Evolutionary conservation across 2,888 invertebrate genomes (phyloP).

Genomic region (Mimachlamys varia): DNA sequence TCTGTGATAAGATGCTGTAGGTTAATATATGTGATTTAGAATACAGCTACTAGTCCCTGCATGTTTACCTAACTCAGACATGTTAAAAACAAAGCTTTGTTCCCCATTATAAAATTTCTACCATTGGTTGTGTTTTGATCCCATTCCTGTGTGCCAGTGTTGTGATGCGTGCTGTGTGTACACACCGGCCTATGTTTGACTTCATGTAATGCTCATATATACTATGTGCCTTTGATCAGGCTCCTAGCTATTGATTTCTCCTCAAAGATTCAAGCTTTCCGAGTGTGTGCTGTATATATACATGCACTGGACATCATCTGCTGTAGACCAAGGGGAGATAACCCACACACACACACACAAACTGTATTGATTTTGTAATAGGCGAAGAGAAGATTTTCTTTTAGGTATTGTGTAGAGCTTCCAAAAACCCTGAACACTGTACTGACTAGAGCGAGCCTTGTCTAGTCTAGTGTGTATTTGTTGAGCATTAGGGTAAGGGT

Average conservation of each 20-base stretch:
- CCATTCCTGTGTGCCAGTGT: neutral
- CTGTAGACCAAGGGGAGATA: conserved; percentile 2
- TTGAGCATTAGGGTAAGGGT: too few relatives aligned
- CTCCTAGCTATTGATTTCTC: conserved; percentile 3
- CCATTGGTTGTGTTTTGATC: neutral
- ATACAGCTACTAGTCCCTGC: too few relatives aligned
- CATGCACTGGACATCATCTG: neutral
- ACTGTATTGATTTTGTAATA: neutral
- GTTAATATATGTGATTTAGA: neutral
- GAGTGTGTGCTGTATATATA: neutral
- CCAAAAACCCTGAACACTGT: neutral
- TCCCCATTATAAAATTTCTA: neutral
- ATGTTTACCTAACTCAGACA: neutral
- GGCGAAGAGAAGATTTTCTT: neutral
- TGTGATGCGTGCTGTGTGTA: neutral
- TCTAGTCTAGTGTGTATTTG: too few relatives aligned
- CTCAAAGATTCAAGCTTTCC: conserved; percentile 3
- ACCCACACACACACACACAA: conserved; percentile 11
- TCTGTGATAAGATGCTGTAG: too few relatives aligned
- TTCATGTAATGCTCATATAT: conserved; percentile 7
- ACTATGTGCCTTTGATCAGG: neutral
- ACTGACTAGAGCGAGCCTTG: neutral
- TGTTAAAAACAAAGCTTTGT: neutral
- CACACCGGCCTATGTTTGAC: neutral
- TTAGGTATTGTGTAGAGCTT: neutral